Conservation (phyloP, 2,113 vertebrate genomes). For the Turnix velox region DNA sequence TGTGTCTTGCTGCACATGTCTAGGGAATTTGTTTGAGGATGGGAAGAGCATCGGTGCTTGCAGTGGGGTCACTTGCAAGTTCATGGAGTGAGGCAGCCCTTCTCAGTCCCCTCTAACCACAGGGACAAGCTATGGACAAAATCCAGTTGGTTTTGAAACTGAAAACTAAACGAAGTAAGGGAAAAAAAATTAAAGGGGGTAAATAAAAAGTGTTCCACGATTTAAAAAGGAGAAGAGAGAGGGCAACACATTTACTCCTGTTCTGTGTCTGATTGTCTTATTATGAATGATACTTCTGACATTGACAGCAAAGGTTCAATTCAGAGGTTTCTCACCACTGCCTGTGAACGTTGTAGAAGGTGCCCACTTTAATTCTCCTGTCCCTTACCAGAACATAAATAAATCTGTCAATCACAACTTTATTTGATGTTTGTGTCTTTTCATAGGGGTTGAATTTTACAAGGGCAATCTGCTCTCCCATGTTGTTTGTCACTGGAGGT, state of each 20-base stretch:
- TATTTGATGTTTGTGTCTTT: neutral
- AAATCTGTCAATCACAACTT: neutral
- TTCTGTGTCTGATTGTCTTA: neutral
- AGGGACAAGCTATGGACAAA: neutral
- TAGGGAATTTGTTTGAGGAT: neutral
- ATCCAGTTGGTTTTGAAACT: neutral
- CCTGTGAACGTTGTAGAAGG: neutral
- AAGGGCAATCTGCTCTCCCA: neutral
- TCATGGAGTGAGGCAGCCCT: neutral
- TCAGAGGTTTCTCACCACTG: fast-evolving
- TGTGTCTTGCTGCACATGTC: fast-evolving
- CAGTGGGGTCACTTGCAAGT: neutral
- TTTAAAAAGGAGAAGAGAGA: neutral
- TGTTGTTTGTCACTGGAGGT: neutral
- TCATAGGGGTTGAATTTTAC: neutral
- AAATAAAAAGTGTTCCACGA: neutral
- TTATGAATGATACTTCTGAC: neutral
- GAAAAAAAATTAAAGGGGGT: neutral
- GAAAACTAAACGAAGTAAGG: neutral
- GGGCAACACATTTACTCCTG: neutral
- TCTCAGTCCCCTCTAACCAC: neutral
- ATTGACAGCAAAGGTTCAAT: neutral
- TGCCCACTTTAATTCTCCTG: neutral
- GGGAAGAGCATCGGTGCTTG: neutral
- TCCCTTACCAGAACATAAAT: neutral